Conservation (phyloP, 2,797 vertebrate species). For the Myripristis jacobus region DNA sequence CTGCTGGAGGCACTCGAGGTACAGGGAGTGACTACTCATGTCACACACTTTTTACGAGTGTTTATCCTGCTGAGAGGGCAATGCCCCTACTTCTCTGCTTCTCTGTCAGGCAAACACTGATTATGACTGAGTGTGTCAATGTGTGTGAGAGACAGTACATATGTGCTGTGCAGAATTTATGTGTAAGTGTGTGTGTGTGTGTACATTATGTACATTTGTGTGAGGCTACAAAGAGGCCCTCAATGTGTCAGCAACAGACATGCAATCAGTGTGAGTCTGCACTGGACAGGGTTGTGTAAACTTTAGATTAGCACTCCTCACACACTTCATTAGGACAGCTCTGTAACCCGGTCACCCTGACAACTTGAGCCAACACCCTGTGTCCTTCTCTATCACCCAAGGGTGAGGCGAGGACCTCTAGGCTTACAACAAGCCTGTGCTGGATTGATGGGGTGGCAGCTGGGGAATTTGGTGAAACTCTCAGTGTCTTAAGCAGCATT, state of each 20-base stretch:
- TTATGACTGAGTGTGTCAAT: slow-evolving; percentile 33
- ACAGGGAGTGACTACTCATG: slow-evolving; percentile 42
- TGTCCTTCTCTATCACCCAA: slow-evolving; percentile 14
- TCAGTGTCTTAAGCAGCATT: not conserved
- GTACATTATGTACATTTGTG: slow-evolving; percentile 7
- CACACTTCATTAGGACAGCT: slow-evolving; percentile 71
- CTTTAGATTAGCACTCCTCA: slow-evolving; percentile 72
- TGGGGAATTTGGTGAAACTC: not conserved
- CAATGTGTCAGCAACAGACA: slow-evolving; percentile 50
- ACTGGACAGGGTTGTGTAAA: slow-evolving; percentile 68
- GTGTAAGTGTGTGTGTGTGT: slow-evolving; percentile 33
- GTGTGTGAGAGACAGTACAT: slow-evolving; percentile 57
- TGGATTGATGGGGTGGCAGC: not conserved
- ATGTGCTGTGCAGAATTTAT: slow-evolving; percentile 23
- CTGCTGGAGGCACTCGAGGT: slow-evolving; percentile 41
- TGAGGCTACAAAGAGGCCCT: slow-evolving; percentile 40
- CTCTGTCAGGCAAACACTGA: slow-evolving; percentile 58
- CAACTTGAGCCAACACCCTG: slow-evolving; percentile 18
- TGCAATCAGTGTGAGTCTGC: slow-evolving; percentile 61
- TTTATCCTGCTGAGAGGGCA: slow-evolving; percentile 63
- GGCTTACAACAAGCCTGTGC: not conserved
- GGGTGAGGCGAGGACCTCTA: not conserved
- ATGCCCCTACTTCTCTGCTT: slow-evolving; percentile 42
- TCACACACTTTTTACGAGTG: slow-evolving; percentile 60
- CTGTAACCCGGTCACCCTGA: slow-evolving; percentile 45